Base-by-base conservation (phyloP, 1,140 invertebrate species). In the Conus ventricosus region DNA sequence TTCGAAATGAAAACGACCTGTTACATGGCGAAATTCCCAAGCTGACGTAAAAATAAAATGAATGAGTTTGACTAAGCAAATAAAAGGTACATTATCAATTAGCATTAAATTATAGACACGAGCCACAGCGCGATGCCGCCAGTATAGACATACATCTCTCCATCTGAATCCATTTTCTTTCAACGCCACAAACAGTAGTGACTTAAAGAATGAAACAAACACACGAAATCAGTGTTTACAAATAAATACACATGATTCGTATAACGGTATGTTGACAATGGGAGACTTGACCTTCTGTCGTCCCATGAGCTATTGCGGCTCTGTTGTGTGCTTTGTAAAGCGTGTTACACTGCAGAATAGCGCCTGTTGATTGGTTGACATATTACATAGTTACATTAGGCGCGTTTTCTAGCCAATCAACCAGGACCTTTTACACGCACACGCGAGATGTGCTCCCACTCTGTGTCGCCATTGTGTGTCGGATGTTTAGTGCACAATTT, bases 391-490 rank as follows among this genome's bases (percentile, higher is more conserved):
- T 54, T 87, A 87, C 54, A 87, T 78, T 78, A 57, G 53, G n/a
- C 71, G 51, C 51, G 25, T 78, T 78, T 87, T 87, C 75, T 78
- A 87, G 75, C 85, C 85, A 87, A 87, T 87, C 39, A 75, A 27
- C 39, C n/a, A 57, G 23, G 20, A 60, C 51, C 75, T 78, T 57
- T 78, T 75, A 87, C 85, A 75, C 25, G 85, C 71, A 87, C 85
- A 87, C 85, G 85, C 85, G 25, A 87, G 54, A 78, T 87, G 85
- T 87, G 85, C 85, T 87, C 85, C 54, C n/a, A 75, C 54, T 55
- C 85, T 57, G 85, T 87, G 85, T 87, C 85, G 85, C 85, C 85
- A 87, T 87, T 87, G 85, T 87, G 85, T 87, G 55, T 84, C 57
- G 82, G 39, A 51, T 23, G 39, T 54, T 54, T 54, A 20, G 17